phyloP scores from a whole-genome alignment of 2,888 invertebrate genomes.

The Mythimna vitellina region DNA sequence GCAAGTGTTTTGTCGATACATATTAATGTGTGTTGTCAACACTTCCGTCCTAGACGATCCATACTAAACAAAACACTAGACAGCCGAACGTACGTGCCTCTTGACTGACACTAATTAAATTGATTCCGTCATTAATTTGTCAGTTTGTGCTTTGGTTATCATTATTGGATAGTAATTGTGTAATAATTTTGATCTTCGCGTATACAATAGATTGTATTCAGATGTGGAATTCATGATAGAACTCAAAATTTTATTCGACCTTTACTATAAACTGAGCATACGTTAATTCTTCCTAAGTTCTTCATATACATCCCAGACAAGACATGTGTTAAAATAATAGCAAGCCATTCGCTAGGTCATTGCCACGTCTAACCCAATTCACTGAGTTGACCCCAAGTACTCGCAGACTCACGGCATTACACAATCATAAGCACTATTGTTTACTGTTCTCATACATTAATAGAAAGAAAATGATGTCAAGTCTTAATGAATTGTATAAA shows the following conservation, averaged over 20 bases:
- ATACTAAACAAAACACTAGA: constrained; percentile 21
- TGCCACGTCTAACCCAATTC: constrained; percentile 28
- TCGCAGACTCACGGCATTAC: constrained; percentile 12
- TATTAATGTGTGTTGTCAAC: constrained; percentile 22
- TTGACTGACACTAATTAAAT: constrained; percentile 16
- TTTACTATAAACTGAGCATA: neutral
- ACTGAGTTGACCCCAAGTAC: constrained; percentile 32
- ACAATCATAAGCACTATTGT: constrained; percentile 33
- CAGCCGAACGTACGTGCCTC: constrained; percentile 27
- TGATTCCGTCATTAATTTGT: constrained; percentile 20
- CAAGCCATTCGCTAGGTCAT: constrained; percentile 12
- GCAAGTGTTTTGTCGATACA: constrained; percentile 44
- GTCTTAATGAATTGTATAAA: constrained; percentile 17
- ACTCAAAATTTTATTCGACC: neutral
- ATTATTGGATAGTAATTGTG: constrained; percentile 12
- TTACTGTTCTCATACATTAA: constrained; percentile 27
- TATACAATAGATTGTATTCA: neutral
- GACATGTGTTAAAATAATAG: constrained; percentile 44
- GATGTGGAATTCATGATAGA: neutral
- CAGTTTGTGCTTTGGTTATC: constrained; percentile 12
- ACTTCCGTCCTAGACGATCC: constrained; percentile 39
- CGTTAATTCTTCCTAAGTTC: too few species aligned
- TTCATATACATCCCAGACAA: constrained; percentile 10
- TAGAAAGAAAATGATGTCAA: constrained; percentile 37
- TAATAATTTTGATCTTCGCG: constrained; percentile 2